phyloP scores from a whole-genome alignment of 2,797 vertebrate species.

The Meriones psammophilus region DNA sequence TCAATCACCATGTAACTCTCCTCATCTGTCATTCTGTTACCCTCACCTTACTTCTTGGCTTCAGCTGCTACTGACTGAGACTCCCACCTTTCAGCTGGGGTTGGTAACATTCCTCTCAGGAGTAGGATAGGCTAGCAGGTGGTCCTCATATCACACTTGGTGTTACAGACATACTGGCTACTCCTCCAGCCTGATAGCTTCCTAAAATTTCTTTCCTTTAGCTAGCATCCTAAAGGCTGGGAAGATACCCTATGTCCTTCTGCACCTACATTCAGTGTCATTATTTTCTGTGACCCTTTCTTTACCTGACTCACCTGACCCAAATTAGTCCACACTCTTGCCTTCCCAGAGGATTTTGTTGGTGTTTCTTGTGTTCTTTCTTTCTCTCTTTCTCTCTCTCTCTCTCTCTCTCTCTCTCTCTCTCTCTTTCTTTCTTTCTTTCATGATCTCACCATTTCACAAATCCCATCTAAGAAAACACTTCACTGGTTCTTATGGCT shows the following conservation, averaged over 20 bases:
- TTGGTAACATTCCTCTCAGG: not conserved
- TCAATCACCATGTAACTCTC: slow-evolving; percentile 13
- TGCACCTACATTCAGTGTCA: not conserved
- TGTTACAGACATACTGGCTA: not conserved
- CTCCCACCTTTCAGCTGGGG: not conserved
- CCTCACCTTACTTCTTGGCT: not conserved
- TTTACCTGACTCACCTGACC: not conserved
- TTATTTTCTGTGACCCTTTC: not conserved
- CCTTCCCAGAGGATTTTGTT: not conserved
- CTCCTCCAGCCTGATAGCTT: not conserved
- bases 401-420: too few species aligned
- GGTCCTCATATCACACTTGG: not conserved
- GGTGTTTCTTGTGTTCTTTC: not conserved
- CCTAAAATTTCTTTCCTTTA: slow-evolving; percentile 25
- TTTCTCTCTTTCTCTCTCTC: not conserved
- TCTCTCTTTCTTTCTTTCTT: not conserved
- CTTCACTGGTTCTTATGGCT: not conserved
- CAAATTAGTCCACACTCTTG: slow-evolving; percentile 23
- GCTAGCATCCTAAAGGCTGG: not conserved
- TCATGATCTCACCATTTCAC: not conserved
- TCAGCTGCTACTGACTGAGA: not conserved
- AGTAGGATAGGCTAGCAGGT: not conserved
- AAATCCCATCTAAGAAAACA: slow-evolving; percentile 57
- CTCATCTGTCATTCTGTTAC: slow-evolving; percentile 55
- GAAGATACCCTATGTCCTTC: slow-evolving; percentile 13